Conservation (phyloP, 2,888 invertebrate genomes). For the Sericinus montela region DNA sequence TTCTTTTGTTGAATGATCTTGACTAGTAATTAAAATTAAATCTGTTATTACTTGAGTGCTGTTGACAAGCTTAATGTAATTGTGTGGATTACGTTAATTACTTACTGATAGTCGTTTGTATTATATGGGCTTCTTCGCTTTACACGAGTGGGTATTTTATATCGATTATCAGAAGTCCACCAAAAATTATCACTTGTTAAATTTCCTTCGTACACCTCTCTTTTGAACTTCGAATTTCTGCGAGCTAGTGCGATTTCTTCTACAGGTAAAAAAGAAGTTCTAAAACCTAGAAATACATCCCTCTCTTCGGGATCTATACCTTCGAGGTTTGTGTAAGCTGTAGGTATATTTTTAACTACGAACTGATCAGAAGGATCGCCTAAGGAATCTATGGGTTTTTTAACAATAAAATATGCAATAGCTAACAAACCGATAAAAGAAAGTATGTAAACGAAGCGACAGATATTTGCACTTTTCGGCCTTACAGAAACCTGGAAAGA, state of each 20-base stretch:
- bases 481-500: slow-evolving; percentile 47
- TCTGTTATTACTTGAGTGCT: not conserved
- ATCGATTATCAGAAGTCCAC: slow-evolving; percentile 35
- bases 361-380: slow-evolving; percentile 60
- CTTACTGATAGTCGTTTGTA: slow-evolving; percentile 56
- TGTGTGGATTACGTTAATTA: slow-evolving; percentile 15
- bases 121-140: slow-evolving; percentile 54
- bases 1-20: slow-evolving; percentile 3
- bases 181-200: slow-evolving; percentile 52
- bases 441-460: slow-evolving; percentile 42
- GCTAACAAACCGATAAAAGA: slow-evolving; percentile 35
- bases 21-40: slow-evolving; percentile 4
- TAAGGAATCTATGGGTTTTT: slow-evolving; percentile 41
- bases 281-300: slow-evolving; percentile 80
- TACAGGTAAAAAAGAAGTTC: slow-evolving; percentile 81
- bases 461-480: slow-evolving; percentile 49
- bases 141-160: slow-evolving; percentile 41
- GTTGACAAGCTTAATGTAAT: too few relatives aligned
- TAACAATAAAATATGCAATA: slow-evolving; percentile 44
- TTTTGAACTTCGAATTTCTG: slow-evolving; percentile 26
- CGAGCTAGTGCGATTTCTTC: slow-evolving; percentile 69
- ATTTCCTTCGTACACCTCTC: slow-evolving; percentile 43
- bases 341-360: slow-evolving; percentile 54
- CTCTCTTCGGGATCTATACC: slow-evolving; percentile 74
- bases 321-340: slow-evolving; percentile 55